phyloP scores from a whole-genome alignment of 2,888 invertebrate species.

The Eupithecia exiguata region DNA sequence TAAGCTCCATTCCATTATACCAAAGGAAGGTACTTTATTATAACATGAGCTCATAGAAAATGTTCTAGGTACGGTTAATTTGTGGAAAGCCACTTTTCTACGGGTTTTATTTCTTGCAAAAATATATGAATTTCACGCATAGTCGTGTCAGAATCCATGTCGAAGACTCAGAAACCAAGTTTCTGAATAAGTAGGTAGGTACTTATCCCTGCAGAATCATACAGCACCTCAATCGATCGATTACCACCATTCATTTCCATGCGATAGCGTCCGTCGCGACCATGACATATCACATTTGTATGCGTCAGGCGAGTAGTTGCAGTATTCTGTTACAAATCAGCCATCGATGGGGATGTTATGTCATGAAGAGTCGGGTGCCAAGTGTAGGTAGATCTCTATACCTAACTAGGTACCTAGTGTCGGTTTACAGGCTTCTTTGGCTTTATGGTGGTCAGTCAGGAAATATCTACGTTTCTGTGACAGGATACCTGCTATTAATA shows the following conservation, averaged over 20 bases:
- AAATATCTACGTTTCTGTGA: no score
- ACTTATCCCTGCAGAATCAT: background rate
- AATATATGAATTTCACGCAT: no score
- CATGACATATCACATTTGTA: conserved; percentile 63
- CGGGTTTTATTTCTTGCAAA: no score
- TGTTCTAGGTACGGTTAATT: no score
- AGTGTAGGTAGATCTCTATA: background rate
- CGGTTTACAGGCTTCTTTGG: background rate
- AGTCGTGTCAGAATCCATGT: no score
- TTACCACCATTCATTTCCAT: conserved; percentile 55
- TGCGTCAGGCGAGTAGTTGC: conserved; percentile 50
- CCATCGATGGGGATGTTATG: conserved; percentile 28
- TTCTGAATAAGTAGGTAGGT: no score
- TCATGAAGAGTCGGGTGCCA: conserved; percentile 13
- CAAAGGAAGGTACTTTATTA: no score
- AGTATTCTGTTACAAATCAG: conserved; percentile 50
- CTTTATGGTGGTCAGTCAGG: background rate
- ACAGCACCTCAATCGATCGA: conserved; percentile 30
- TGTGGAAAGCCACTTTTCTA: no score
- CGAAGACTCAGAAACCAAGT: no score
- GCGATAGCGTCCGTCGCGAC: conserved; percentile 55
- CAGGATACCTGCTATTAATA: no score
- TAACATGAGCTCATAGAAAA: no score
- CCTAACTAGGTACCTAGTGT: background rate
- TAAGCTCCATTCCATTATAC: no score